These are phyloP conservation scores for Tyto alba DNA, from an alignment of 2,113 vertebrate species.

Conservation along the genomic window DNA sequence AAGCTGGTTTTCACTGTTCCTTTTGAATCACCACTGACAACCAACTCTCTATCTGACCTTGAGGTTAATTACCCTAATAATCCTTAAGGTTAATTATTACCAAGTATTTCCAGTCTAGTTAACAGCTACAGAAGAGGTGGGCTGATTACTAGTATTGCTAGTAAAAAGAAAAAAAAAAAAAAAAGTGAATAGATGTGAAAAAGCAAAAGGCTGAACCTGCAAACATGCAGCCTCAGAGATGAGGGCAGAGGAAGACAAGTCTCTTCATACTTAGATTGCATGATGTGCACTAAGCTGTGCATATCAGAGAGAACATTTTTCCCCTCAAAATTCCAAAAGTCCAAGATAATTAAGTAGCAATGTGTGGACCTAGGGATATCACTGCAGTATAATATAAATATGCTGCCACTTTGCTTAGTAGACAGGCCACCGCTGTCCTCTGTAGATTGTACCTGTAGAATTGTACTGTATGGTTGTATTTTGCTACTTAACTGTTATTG, in stretches of 20 bases:
- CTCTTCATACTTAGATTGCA: background rate
- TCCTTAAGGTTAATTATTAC: background rate
- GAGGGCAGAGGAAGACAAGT: background rate
- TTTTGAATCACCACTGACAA: background rate
- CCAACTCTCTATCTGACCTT: background rate
- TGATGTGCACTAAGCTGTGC: background rate
- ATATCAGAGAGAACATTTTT: background rate
- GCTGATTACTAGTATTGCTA: background rate
- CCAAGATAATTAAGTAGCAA: background rate
- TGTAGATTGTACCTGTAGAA: background rate
- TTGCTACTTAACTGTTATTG: background rate
- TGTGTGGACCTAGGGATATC: background rate
- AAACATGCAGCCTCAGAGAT: background rate
- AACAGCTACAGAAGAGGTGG: background rate
- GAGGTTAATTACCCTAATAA: background rate
- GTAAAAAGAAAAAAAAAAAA: too few relatives aligned
- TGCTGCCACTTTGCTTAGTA: background rate
- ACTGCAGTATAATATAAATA: background rate
- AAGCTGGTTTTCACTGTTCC: background rate
- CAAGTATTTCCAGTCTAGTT: background rate
- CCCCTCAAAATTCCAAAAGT: background rate
- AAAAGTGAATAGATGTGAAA: background rate
- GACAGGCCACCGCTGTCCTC: background rate
- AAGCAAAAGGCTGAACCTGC: background rate
- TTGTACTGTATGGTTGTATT: background rate